A percentile compares a stretch with the other conserved stretches of the same genome.
phyloP scores from a whole-genome alignment of 2,888 invertebrate species.

The Epistrophella euchroma region DNA sequence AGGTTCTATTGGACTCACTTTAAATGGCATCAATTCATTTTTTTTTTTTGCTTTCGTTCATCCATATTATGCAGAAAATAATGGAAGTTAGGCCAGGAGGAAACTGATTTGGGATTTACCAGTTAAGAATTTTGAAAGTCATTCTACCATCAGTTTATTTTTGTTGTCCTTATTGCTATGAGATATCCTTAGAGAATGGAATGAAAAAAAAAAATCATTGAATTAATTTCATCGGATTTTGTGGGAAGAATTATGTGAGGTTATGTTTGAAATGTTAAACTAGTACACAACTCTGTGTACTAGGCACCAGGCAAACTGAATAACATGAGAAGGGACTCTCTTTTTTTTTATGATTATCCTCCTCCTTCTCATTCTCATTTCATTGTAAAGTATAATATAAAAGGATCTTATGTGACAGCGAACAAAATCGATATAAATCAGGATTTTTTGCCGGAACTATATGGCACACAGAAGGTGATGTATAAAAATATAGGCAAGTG shows the following conservation, averaged over 20 bases:
- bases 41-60: neutral
- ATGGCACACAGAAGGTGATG: neutral
- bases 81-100: neutral
- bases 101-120: slow-evolving; percentile 38
- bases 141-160: neutral
- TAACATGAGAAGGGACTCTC: slow-evolving; percentile 2
- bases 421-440: slow-evolving; percentile 55
- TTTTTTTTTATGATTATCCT: neutral
- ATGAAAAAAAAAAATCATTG: slow-evolving; percentile 3
- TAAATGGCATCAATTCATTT: slow-evolving; percentile 54
- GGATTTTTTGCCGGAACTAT: slow-evolving; percentile 28
- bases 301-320: neutral
- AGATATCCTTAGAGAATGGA: neutral
- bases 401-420: slow-evolving; percentile 16
- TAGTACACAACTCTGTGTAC: neutral
- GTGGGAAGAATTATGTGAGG: slow-evolving; percentile 31
- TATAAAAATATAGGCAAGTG: neutral
- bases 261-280: slow-evolving; percentile 34
- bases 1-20: slow-evolving; percentile 14
- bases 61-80: neutral
- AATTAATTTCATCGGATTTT: slow-evolving; percentile 34
- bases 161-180: neutral
- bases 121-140: slow-evolving; percentile 22
- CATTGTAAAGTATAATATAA: neutral
- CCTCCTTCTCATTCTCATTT: neutral